phyloP scores from a whole-genome alignment of 2,797 vertebrate genomes.

The Falco peregrinus region DNA sequence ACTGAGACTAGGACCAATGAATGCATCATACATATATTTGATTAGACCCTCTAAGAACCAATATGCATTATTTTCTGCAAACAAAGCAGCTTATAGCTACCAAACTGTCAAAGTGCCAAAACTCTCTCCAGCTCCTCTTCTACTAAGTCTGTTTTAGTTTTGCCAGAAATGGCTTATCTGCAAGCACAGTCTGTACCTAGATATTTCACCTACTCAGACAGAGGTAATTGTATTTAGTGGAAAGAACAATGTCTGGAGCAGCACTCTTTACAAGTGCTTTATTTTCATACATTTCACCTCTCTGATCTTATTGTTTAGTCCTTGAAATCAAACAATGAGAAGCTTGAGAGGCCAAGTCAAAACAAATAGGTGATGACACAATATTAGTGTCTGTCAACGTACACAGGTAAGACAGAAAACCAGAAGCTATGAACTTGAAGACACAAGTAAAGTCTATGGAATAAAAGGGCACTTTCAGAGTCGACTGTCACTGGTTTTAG shows the following conservation, averaged over 20 bases:
- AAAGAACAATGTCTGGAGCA: not conserved
- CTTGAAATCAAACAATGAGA: conserved; percentile 3
- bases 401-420: not conserved
- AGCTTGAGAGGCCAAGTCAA: not conserved
- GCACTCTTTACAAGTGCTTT: not conserved
- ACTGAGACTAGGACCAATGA: not conserved
- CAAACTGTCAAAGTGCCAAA: not conserved
- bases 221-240: not conserved
- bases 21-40: not conserved
- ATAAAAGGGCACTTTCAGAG: not conserved
- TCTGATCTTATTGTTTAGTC: not conserved
- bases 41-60: not conserved
- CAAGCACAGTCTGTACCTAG: not conserved
- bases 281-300: not conserved
- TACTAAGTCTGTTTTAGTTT: not conserved
- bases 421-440: not conserved
- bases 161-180: not conserved
- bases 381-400: not conserved
- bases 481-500: not conserved
- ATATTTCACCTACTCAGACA: not conserved
- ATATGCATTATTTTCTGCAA: not conserved
- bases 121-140: not conserved
- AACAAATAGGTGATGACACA: not conserved
- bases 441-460: not conserved
- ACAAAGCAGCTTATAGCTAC: not conserved